Percentiles rank a stretch among this genome's conserved stretches.
Evolutionary conservation across 2,113 vertebrate genomes (phyloP).

Genomic region (Pleuronectes platessa): DNA sequence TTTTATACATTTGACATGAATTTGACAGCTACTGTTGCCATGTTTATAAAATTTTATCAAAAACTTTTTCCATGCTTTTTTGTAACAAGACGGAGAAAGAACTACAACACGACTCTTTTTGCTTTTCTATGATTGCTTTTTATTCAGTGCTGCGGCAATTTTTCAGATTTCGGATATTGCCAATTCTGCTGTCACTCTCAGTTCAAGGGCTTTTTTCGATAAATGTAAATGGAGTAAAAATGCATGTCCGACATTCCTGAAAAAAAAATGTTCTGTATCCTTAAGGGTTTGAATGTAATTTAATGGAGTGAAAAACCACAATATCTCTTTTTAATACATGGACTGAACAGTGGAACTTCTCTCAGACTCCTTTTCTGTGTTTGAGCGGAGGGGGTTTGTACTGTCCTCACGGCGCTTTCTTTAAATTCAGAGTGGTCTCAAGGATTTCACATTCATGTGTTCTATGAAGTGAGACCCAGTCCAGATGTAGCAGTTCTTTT

Average conservation of each 20-base stretch:
- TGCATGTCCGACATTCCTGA: slow-evolving; percentile 80
- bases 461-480: slow-evolving; percentile 78
- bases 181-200: slow-evolving; percentile 75
- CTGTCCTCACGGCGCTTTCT: slow-evolving; percentile 62
- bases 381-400: slow-evolving; percentile 26
- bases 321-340: slow-evolving; percentile 64
- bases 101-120: slow-evolving; percentile 35
- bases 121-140: slow-evolving; percentile 67
- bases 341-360: slow-evolving; percentile 65
- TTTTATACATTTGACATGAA: slow-evolving; percentile 74
- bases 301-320: slow-evolving; percentile 67
- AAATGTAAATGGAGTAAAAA: slow-evolving; percentile 78
- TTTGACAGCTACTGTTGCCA: slow-evolving; percentile 68
- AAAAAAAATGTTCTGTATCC: slow-evolving; percentile 73
- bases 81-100: slow-evolving; percentile 64
- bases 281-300: slow-evolving; percentile 81
- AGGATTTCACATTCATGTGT: slow-evolving; percentile 74
- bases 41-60: slow-evolving; percentile 59
- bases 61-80: slow-evolving; percentile 65
- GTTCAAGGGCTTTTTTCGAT: slow-evolving; percentile 78
- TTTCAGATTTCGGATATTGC: slow-evolving; percentile 57
- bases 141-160: slow-evolving; percentile 65
- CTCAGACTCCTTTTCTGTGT: slow-evolving; percentile 33
- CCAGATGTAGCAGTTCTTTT: slow-evolving; percentile 79
- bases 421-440: slow-evolving; percentile 76